Evolutionary conservation across 2,797 vertebrate species (phyloP).

Genomic region (Diplodus puntazzo): DNA sequence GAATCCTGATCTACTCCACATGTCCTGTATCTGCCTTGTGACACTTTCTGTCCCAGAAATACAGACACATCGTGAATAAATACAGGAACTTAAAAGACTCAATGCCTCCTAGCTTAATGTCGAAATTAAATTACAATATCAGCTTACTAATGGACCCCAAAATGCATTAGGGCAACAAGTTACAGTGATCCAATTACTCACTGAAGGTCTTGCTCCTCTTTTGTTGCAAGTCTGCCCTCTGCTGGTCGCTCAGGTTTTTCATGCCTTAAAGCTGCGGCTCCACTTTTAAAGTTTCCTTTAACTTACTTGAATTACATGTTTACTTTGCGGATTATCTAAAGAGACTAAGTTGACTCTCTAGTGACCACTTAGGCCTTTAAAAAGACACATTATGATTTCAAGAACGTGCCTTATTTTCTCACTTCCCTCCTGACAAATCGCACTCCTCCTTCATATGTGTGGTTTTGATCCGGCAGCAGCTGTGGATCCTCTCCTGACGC

Average conservation of each 20-base stretch:
- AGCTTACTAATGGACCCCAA: constrained; percentile 47
- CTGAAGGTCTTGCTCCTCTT: constrained; percentile 29
- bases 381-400: background rate
- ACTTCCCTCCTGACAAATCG: background rate
- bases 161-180: constrained; percentile 45
- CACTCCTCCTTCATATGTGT: background rate
- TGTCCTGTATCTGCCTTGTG: constrained; percentile 60
- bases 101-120: constrained; percentile 11
- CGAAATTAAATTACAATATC: constrained; percentile 40
- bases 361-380: background rate
- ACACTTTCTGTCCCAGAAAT: constrained; percentile 33
- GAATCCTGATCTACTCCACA: constrained; percentile 78
- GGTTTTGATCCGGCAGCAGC: constrained; percentile 47
- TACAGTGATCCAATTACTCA: constrained; percentile 37
- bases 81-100: background rate
- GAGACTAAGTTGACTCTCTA: background rate
- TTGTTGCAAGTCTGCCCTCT: constrained; percentile 79
- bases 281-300: background rate
- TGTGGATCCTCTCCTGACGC: constrained; percentile 65
- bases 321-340: background rate
- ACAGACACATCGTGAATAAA: constrained; percentile 11
- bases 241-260: constrained; percentile 49
- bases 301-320: background rate
- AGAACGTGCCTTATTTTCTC: background rate
- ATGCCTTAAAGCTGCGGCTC: background rate